phyloP scores from a whole-genome alignment of 2,797 vertebrate species.

The Chiroxiphia lanceolata region DNA sequence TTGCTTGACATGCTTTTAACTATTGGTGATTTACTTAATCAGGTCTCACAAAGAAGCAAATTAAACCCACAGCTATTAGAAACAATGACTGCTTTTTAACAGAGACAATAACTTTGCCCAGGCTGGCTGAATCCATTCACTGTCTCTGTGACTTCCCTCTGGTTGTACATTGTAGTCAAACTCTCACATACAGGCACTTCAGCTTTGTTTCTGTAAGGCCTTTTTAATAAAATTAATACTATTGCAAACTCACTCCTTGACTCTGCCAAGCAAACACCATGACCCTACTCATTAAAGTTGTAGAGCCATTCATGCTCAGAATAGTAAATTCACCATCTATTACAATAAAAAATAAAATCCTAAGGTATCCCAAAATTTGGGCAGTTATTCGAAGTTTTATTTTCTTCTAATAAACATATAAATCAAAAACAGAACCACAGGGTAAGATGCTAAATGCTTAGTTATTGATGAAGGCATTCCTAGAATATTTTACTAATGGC shows the following conservation, averaged over 20 bases:
- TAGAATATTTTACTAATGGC: neutral
- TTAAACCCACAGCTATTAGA: neutral
- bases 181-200: neutral
- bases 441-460: neutral
- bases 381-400: neutral
- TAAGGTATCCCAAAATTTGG: neutral
- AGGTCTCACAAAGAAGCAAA: neutral
- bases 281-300: neutral
- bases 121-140: neutral
- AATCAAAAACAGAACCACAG: neutral
- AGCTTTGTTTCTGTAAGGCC: neutral
- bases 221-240: neutral
- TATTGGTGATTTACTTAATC: neutral
- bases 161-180: neutral
- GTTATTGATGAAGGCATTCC: neutral
- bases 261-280: neutral
- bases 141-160: neutral
- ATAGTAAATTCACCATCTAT: neutral
- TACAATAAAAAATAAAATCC: neutral
- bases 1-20: neutral
- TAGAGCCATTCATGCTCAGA: neutral
- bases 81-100: slow-evolving; percentile 28
- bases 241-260: neutral
- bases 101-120: neutral
- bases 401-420: neutral